Evolutionary conservation across 2,888 invertebrate species (phyloP).

Genomic region (Cerastis leucographa): DNA sequence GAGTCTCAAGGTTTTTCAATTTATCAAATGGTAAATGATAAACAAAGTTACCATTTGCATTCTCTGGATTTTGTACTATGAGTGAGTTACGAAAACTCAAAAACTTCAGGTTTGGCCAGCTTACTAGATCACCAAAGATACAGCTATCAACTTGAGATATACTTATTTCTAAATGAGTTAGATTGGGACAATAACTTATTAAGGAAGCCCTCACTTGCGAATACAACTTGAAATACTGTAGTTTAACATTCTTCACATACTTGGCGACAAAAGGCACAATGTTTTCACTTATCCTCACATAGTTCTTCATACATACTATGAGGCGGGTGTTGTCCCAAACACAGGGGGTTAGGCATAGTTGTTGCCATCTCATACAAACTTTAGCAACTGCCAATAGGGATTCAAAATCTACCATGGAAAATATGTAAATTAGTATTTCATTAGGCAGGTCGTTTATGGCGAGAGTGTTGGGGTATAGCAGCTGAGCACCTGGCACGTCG

Average conservation of each 20-base stretch:
- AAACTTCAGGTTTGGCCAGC: conserved; percentile 89
- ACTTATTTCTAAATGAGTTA: conserved; percentile 90
- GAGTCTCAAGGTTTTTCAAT: conserved; percentile 84
- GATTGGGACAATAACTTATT: conserved; percentile 88
- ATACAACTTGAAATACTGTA: conserved; percentile 90
- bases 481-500: conserved; percentile 84
- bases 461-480: conserved; percentile 76
- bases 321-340: conserved; percentile 89
- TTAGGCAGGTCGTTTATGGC: conserved; percentile 89
- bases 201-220: conserved; percentile 88
- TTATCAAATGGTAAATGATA: conserved; percentile 89
- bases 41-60: conserved; percentile 87
- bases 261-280: conserved; percentile 89
- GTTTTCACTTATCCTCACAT: conserved; percentile 87
- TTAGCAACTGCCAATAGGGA: conserved; percentile 87
- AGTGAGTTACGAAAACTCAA: conserved; percentile 89
- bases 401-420: conserved; percentile 90
- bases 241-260: conserved; percentile 89
- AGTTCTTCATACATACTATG: conserved; percentile 90
- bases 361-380: conserved; percentile 88
- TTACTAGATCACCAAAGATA: conserved; percentile 88
- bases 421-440: conserved; percentile 89
- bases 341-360: conserved; percentile 87
- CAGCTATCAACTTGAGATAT: conserved; percentile 90
- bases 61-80: conserved; percentile 86